Evolutionary conservation across 2,888 invertebrate genomes (phyloP), one percentile per base, ranked within the genome.

Genomic region (Netelia inedita): DNA sequence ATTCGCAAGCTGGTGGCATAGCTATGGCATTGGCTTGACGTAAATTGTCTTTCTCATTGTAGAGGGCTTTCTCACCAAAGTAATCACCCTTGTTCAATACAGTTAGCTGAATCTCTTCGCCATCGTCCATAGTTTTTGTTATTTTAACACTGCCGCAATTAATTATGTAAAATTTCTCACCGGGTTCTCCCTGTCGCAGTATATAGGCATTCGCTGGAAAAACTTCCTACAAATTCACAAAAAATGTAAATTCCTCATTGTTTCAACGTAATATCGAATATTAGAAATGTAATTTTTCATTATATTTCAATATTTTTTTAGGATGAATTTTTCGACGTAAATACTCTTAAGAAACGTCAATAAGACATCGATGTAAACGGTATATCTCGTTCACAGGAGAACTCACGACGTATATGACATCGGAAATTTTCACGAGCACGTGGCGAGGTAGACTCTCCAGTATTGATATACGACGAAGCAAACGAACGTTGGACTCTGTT

Each of bases 21-120:
- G 98, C 98, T 59, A 97, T 97, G 35, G 98, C 98, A 85, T 97
- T 98, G 9, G 98, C 98, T 74, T 98, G 97, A 21, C 98, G 95
- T 19, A 68, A 69, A 78, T 87, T 82, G 2, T 89, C 85, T 57
- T 96, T 95, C 91, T 98, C 98, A 86, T 97, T 97, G 91, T 97
- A 96, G 43, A 98, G 94, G 0, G 98, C 98, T 91, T 97, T 96
- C 90, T 98, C 98, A 0, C 98, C 98, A 93, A 98, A 98, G 93
- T 96, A 98, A 83, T 97, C 96, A 0, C 98, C 98, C 55, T 96
- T 95, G 16, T 95, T 95, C 10, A 98, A 94, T 8, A 96, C 96
- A 14, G 97, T 95, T 16, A 96, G 94, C 83, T 95, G 94, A 80
- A 96, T 96, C 59, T 94, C 94, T 0, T 94, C 94, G 10, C 94